Percentiles rank a stretch among this genome's conserved stretches.
Conservation (phyloP, 2,888 invertebrate species). For the Drosophila meridionalis region DNA sequence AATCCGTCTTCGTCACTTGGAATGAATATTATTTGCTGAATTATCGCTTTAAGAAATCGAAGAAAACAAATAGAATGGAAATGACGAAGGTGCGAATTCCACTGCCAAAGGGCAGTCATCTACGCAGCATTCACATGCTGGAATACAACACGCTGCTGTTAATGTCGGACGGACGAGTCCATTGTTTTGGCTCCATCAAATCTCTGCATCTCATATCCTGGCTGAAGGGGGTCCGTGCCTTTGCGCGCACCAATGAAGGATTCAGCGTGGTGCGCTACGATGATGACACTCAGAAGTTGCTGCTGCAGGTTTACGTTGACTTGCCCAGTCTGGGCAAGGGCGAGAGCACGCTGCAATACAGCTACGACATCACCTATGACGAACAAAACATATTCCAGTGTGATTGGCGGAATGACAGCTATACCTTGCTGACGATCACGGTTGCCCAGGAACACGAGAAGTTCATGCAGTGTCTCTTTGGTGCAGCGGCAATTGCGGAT, state of each 20-base stretch:
- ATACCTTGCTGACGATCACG: slow-evolving; percentile 67
- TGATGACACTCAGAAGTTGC: slow-evolving; percentile 46
- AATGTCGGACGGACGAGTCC: slow-evolving; percentile 79
- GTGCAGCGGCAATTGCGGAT: slow-evolving; percentile 3
- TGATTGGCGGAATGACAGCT: slow-evolving; percentile 76
- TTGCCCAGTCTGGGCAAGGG: slow-evolving; percentile 69
- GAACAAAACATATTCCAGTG: slow-evolving; percentile 80
- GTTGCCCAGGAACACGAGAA: slow-evolving; percentile 61
- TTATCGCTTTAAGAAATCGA: slow-evolving; percentile 81
- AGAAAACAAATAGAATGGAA: slow-evolving; percentile 56
- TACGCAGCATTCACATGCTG: slow-evolving; percentile 76
- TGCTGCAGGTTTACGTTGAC: slow-evolving; percentile 79
- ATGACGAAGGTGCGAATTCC: slow-evolving; percentile 76
- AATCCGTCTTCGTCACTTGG: slow-evolving; percentile 83
- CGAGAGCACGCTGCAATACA: slow-evolving; percentile 56
- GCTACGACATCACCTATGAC: slow-evolving; percentile 82
- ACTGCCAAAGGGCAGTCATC: slow-evolving; percentile 50
- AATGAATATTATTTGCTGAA: slow-evolving; percentile 81
- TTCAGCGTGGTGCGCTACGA: slow-evolving; percentile 80
- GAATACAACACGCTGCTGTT: slow-evolving; percentile 82
- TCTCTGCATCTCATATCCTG: slow-evolving; percentile 77
- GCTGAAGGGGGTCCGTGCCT: slow-evolving; percentile 76
- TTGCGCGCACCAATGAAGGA: slow-evolving; percentile 64
- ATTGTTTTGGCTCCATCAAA: slow-evolving; percentile 83
- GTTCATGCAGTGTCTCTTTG: slow-evolving; percentile 73